Base-by-base conservation (phyloP, 1,140 invertebrate genomes). In the Bursaphelenchus mucronatus region DNA sequence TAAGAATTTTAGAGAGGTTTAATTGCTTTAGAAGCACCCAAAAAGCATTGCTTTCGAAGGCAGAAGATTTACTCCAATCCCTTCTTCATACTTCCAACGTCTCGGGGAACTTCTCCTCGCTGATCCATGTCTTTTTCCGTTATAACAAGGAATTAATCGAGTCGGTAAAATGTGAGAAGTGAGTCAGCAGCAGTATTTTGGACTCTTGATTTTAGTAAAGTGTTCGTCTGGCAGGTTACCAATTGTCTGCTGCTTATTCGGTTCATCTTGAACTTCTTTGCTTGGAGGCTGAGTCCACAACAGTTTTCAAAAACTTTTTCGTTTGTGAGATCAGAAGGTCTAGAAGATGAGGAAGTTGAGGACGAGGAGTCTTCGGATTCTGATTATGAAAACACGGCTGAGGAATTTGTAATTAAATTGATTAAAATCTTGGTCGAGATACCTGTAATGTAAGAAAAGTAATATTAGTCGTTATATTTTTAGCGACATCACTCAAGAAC, bases 181-280 rank as follows among this genome's bases (percentile, higher is more conserved):
- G 86, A 85, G 86, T 84, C 66, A 0, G 15, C 47, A 13, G 21
- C 70, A 2, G 61, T 46, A 13, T 30, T 43, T 21, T 64, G 55
- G 10, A 13, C 64, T 5, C 19, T 59, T 53, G 51, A 66, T 86
- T 87, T 59, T 82, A 94, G 91, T 82, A 89, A 89, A 70, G 88
- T 94, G 82, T 89, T 92, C 72, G 88, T 90, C 52, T 97, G 92
- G 91, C 93, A 96, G 82, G 89, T 91, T 0, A 91, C 90, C 80
- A 97, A 97, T 84, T 90, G 90, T 0, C 82, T 97, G 41, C 94
- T 95, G 77, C 89, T 94, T 17, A 87, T 96, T 63, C 86, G 93
- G 61, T 89, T 88, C 73, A 86, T 94, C 61, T 87, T 89, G 61
- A 96, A 94, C 82, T 94, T 91, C 82, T 86, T 95, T 49, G 88